These are phyloP conservation scores for Lota lota DNA, from an alignment of 2,113 vertebrate species.

Conservation along the genomic window DNA sequence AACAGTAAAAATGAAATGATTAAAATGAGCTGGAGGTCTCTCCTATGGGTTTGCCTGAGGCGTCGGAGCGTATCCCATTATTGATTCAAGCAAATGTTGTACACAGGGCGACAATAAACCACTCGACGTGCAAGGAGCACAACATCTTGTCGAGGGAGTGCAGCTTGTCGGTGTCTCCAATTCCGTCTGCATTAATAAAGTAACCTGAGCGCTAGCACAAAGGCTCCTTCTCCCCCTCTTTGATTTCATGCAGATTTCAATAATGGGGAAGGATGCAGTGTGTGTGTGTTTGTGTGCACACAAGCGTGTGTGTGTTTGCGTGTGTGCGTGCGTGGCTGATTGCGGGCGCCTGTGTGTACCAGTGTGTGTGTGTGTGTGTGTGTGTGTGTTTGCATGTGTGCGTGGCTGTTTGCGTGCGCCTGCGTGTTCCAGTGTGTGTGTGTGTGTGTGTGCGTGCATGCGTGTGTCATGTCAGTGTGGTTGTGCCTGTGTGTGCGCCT, in stretches of 20 bases:
- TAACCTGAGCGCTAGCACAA: slow-evolving; percentile 20
- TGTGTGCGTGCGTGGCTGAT: not conserved
- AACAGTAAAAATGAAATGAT: slow-evolving; percentile 39
- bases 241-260: slow-evolving; percentile 23
- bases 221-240: slow-evolving; percentile 16
- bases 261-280: slow-evolving; percentile 6
- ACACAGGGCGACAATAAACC: slow-evolving; percentile 50
- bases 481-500: no score
- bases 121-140: slow-evolving; percentile 37
- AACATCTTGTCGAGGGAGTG: slow-evolving; percentile 39
- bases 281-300: not conserved
- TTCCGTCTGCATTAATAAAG: slow-evolving; percentile 30
- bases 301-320: not conserved
- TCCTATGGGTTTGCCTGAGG: slow-evolving; percentile 42
- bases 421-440: not conserved
- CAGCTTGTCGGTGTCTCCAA: slow-evolving; percentile 25
- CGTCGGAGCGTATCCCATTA: slow-evolving; percentile 51
- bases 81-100: slow-evolving; percentile 57
- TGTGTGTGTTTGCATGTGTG: not conserved
- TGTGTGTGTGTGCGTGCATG: no score
- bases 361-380: slow-evolving; percentile 8
- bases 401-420: not conserved
- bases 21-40: slow-evolving; percentile 46
- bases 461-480: not conserved
- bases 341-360: slow-evolving; percentile 2